These are phyloP conservation scores for Ceratitis capitata DNA, from an alignment of 1,140 invertebrate species.

Conservation along the genomic window DNA sequence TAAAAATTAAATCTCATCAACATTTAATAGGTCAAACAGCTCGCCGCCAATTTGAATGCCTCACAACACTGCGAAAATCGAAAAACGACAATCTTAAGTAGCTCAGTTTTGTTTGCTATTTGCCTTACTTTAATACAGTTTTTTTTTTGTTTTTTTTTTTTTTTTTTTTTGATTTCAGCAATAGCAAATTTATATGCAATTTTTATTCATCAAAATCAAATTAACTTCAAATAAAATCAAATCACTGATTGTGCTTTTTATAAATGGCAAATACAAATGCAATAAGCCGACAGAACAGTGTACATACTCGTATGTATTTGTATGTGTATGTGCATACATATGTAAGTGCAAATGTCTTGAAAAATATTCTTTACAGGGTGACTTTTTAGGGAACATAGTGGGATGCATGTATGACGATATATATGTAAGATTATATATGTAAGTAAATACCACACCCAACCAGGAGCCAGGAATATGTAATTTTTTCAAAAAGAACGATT, in stretches of 20 bases:
- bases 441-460: too few species aligned
- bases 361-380: too few species aligned
- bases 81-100: neutral
- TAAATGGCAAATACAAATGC: neutral
- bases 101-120: neutral
- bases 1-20: neutral
- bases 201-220: conserved; percentile 31
- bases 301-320: too few species aligned
- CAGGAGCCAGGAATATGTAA: too few species aligned
- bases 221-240: conserved; percentile 28
- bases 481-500: too few species aligned
- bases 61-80: neutral
- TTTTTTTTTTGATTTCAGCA: neutral
- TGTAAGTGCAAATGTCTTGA: too few species aligned
- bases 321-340: too few species aligned
- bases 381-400: too few species aligned
- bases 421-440: too few species aligned
- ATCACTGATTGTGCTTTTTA: conserved; percentile 18
- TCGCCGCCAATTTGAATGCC: neutral
- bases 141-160: neutral
- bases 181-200: conserved; percentile 23
- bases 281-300: neutral
- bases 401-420: too few species aligned
- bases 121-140: neutral
- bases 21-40: neutral